Conservation (phyloP, 2,797 vertebrate genomes). For the Pterois miles region DNA sequence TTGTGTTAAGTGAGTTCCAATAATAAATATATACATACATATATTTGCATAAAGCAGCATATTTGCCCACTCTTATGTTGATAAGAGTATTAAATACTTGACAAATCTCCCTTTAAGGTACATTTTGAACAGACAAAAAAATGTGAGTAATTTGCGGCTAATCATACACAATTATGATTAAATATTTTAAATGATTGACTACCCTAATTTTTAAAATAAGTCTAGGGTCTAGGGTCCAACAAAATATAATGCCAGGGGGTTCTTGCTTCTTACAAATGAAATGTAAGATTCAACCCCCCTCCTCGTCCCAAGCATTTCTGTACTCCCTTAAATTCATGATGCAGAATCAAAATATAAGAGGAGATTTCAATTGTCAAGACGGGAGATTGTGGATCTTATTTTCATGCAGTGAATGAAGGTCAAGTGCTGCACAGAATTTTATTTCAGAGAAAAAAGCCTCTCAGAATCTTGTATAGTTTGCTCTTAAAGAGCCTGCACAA, state of each 20-base stretch:
- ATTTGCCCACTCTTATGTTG: no score
- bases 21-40: no score
- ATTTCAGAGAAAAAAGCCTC: background rate
- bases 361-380: background rate
- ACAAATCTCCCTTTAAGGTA: no score
- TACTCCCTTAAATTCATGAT: background rate
- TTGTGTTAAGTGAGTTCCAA: no score
- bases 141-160: no score
- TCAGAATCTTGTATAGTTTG: background rate
- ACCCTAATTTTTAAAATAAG: no score
- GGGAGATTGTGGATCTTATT: background rate
- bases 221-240: background rate
- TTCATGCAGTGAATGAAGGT: background rate
- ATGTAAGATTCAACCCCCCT: background rate
- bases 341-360: background rate
- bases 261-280: background rate
- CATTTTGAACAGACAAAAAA: no score
- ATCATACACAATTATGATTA: no score
- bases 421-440: background rate
- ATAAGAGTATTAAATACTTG: no score
- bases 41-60: no score
- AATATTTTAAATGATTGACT: no score
- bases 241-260: background rate
- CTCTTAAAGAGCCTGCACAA: background rate
- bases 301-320: background rate